Evolutionary conservation across 2,888 invertebrate genomes (phyloP), one percentile per base, ranked within the genome.

Genomic region (Baronia brevicornis): DNA sequence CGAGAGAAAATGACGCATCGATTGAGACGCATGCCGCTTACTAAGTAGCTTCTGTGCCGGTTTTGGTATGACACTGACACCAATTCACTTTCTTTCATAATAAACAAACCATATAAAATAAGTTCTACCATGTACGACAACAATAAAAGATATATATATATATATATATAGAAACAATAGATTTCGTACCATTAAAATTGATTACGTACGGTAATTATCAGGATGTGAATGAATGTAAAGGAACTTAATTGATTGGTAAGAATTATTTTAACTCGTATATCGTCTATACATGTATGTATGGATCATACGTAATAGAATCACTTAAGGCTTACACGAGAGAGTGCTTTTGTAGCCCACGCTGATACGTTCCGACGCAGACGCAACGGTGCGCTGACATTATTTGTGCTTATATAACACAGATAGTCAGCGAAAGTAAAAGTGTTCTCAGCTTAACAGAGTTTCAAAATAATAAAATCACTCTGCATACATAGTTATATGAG

Each of bases 341-440:
- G 67, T 70, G 65, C 69, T 74, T 77, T 78, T 70, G 66, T 66
- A 43, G 54, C 62, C 56, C 52, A 63, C 69, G 59, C 54, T 59
- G 51, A 57, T 49, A 43, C 49, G 51, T 46, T 49, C 46, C 52
- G 45, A 45, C 52, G 47, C 63, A 52, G 54, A 49, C 55, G 59
- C 63, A 51, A 48, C 60, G 54, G 58, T 50, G 57, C 62, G 57
- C 68, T 67, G 65, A 63, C 69, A 66, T 67, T 73, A 73, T 70
- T 59, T 60, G 64, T 53, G 47, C 65, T 82, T 82, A 82, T 59
- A 61, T 77, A 84, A 84, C 60, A 47, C 39, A 51, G 51, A 53
- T 54, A 62, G 68, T 59, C 66, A 65, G 74, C 71, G 74, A 84
- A 84, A 84, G 84, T 82, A 82, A 84, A 84, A 84, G 84, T 73